A percentile compares a stretch with the other conserved stretches of the same genome.
Conservation (phyloP, 2,113 vertebrate species). For the Epinephelus cyanopodus region DNA sequence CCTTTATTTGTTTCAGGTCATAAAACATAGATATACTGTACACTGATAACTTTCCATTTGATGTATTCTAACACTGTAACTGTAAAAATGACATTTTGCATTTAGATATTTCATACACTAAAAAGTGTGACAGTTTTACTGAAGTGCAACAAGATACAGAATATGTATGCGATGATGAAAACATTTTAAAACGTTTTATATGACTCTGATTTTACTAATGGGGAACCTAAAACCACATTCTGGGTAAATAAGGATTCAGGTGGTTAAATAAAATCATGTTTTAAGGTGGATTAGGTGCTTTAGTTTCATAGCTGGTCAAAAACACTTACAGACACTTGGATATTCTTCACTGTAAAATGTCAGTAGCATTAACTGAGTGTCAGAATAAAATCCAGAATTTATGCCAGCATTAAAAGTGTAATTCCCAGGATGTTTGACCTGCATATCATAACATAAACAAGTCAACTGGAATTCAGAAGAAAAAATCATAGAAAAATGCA, state of each 20-base stretch:
- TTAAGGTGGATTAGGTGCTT: background rate
- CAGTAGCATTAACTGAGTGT: background rate
- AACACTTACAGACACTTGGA: background rate
- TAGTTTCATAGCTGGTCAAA: background rate
- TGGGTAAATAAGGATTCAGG: background rate
- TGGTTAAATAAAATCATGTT: background rate
- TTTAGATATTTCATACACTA: background rate
- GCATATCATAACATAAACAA: background rate
- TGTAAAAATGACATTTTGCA: background rate
- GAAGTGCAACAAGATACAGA: background rate
- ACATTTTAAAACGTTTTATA: background rate
- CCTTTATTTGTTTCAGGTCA: constrained; percentile 20
- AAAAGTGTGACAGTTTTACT: background rate
- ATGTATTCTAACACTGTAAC: background rate
- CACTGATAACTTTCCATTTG: background rate
- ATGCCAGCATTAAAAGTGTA: background rate
- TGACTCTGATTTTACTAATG: background rate
- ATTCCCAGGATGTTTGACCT: background rate
- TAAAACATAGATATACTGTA: too few species aligned
- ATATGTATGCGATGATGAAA: background rate
- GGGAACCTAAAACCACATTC: background rate
- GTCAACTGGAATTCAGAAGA: too few species aligned
- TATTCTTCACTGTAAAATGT: constrained; percentile 5
- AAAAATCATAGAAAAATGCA: too few species aligned
- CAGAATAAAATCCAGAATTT: background rate